A percentile compares a stretch with the other conserved stretches of the same genome.
Evolutionary conservation across 1,140 invertebrate genomes (phyloP).

Genomic region (Pachyrhynchus sulphureomaculatus): DNA sequence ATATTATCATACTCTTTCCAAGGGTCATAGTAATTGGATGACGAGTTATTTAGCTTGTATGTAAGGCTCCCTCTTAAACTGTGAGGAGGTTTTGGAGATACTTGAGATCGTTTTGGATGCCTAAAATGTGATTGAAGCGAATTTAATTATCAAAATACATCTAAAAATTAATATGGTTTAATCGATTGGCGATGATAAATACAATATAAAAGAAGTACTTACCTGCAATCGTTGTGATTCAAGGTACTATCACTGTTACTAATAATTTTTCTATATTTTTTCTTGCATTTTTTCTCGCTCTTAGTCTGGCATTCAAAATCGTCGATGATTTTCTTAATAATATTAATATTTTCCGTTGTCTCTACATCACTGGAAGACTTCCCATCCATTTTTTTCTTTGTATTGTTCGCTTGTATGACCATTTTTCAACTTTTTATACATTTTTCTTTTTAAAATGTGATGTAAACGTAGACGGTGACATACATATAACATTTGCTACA

Average conservation of each 20-base stretch:
- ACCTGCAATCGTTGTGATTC: slow-evolving; percentile 21
- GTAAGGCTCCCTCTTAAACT: slow-evolving; percentile 24
- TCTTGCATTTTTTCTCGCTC: slow-evolving; percentile 25
- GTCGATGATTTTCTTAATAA: slow-evolving; percentile 45
- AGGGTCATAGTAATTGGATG: slow-evolving; percentile 6
- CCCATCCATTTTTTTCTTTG: slow-evolving; percentile 36
- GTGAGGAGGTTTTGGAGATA: slow-evolving; percentile 34
- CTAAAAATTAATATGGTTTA: not conserved
- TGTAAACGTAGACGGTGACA: not conserved
- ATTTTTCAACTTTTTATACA: slow-evolving; percentile 29
- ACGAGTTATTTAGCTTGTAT: slow-evolving; percentile 10
- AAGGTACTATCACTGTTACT: slow-evolving; percentile 33
- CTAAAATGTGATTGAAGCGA: slow-evolving; percentile 8
- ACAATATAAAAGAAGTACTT: not conserved
- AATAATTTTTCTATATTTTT: slow-evolving; percentile 30
- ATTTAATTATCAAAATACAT: not conserved
- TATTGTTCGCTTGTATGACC: slow-evolving; percentile 38
- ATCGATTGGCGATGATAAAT: too few species aligned
- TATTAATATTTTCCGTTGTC: slow-evolving; percentile 42
- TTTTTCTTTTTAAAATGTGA: not conserved
- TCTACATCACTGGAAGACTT: slow-evolving; percentile 32
- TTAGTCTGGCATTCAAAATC: slow-evolving; percentile 40
- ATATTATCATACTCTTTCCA: slow-evolving; percentile 10
- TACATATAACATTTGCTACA: not conserved
- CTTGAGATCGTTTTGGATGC: slow-evolving; percentile 33